Percentiles rank a stretch among this genome's conserved stretches.
These are phyloP conservation scores for Galerucella calmariensis DNA, from an alignment of 2,888 invertebrate species.

Conservation along the genomic window DNA sequence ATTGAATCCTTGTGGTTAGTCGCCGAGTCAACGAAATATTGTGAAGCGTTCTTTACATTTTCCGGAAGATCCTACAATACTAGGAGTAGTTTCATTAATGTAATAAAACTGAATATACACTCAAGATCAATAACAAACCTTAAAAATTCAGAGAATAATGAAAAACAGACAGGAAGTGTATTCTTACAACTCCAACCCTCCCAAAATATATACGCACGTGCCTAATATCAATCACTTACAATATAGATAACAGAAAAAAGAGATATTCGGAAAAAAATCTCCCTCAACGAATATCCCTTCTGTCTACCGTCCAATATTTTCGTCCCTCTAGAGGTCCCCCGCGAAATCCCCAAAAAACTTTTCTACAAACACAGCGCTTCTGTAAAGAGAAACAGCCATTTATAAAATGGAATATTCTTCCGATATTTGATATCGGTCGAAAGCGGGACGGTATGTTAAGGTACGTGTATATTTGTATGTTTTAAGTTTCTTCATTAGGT, in stretches of 20 bases:
- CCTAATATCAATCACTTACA: conserved; percentile 25
- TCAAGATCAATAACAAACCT: too few relatives aligned
- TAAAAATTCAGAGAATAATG: not conserved
- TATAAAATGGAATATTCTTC: conserved; percentile 54
- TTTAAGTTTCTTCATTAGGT: not conserved
- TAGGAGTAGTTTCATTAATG: too few relatives aligned
- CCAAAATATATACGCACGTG: conserved; percentile 19
- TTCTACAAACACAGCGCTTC: conserved; percentile 26
- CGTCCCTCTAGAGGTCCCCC: not conserved
- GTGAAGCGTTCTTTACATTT: too few relatives aligned
- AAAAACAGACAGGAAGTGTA: not conserved
- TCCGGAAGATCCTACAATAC: too few relatives aligned
- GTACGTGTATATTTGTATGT: conserved; percentile 5
- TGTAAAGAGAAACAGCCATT: conserved; percentile 36
- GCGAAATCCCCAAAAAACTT: conserved; percentile 21
- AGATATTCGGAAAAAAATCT: conserved; percentile 23
- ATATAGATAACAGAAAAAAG: conserved; percentile 20
- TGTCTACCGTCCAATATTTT: not conserved
- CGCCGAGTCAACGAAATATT: too few relatives aligned
- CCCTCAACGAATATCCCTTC: conserved; percentile 27
- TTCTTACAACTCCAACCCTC: not conserved
- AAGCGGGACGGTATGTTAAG: conserved; percentile 28
- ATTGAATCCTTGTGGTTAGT: too few relatives aligned
- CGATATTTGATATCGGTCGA: conserved; percentile 63
- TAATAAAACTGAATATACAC: too few relatives aligned